A percentile compares a stretch with the other conserved stretches of the same genome.
These are phyloP conservation scores for Muscicapa comitata DNA, from an alignment of 2,797 vertebrate species.

Conservation along the genomic window DNA sequence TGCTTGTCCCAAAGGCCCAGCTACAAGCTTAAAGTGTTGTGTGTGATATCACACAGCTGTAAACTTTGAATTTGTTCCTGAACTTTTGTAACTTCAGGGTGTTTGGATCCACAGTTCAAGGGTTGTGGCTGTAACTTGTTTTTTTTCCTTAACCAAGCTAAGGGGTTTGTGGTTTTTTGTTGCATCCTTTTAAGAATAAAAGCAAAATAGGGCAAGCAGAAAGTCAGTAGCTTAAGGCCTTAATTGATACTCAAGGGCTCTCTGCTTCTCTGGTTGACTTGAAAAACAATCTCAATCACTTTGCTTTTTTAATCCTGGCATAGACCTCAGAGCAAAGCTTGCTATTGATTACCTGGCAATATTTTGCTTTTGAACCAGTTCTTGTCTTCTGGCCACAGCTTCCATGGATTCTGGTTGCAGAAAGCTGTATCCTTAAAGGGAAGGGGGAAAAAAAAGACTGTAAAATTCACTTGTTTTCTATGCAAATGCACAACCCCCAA, in stretches of 20 bases:
- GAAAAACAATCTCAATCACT: background rate
- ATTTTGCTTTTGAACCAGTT: conserved; percentile 92
- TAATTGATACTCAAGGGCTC: background rate
- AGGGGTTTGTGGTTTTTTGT: background rate
- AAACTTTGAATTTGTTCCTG: background rate
- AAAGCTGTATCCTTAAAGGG: conserved; percentile 83
- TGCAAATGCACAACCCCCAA: background rate
- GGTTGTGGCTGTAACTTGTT: background rate
- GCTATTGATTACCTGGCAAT: conserved; percentile 84
- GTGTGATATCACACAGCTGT: background rate
- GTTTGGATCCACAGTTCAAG: background rate
- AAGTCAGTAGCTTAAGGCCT: background rate
- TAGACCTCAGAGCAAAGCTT: background rate
- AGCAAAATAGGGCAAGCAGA: background rate
- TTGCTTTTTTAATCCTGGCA: background rate
- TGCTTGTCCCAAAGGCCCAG: background rate
- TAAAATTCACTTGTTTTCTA: background rate
- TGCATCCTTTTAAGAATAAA: background rate
- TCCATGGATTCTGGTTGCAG: conserved; percentile 90
- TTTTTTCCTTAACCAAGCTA: background rate
- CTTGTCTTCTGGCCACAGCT: conserved; percentile 88
- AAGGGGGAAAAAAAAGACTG: background rate
- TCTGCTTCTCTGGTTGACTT: background rate
- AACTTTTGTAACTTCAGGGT: background rate
- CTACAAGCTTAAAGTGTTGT: background rate